Evolutionary conservation across 2,113 vertebrate species (phyloP).

Genomic region (Chaetura pelagica): DNA sequence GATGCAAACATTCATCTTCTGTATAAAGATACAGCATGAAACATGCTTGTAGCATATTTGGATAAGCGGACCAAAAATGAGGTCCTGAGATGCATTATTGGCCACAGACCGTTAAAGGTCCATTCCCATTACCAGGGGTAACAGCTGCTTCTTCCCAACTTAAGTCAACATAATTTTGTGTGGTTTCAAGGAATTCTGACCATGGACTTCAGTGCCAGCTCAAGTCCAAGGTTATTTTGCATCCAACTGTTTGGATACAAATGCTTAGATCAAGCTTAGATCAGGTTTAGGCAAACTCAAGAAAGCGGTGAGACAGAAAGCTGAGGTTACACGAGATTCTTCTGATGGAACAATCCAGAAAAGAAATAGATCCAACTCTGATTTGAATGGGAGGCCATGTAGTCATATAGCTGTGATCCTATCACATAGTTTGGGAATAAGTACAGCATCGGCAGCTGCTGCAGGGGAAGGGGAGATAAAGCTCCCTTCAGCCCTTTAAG

Average conservation of each 20-base stretch:
- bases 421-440: not conserved
- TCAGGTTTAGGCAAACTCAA: not conserved
- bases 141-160: not conserved
- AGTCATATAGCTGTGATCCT: not conserved
- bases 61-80: not conserved
- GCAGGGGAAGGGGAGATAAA: not conserved
- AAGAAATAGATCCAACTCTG: not conserved
- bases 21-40: not conserved
- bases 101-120: not conserved
- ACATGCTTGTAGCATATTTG: not conserved
- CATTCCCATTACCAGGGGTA: not conserved
- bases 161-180: not conserved
- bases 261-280: not conserved
- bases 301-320: not conserved
- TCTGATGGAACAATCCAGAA: not conserved
- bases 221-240: not conserved
- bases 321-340: not conserved
- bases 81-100: not conserved
- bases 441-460: accelerated
- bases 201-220: accelerated
- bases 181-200: not conserved
- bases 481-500: not conserved
- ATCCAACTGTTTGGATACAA: not conserved
- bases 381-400: not conserved
- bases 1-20: not conserved